Evolutionary conservation across 1,140 invertebrate species (phyloP), one percentile per base, ranked within the genome.

Genomic region (Orussus abietinus): DNA sequence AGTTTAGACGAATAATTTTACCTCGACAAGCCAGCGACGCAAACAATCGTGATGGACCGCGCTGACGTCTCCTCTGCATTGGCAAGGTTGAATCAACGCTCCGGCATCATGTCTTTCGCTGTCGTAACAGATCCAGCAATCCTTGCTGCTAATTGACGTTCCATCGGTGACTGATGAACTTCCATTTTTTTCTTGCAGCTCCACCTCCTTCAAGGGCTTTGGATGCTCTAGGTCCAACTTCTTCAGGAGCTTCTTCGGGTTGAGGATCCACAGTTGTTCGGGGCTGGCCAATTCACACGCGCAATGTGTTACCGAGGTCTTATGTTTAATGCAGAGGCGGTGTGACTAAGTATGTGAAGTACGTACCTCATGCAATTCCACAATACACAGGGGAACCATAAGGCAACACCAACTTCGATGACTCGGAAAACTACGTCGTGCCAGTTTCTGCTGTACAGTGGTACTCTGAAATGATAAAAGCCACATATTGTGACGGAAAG

Each of bases 41-140:
- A 95, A 75, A 73, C 92, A 95, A 59, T 93, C 87, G 61, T 96
- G 91, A 73, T 96, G 92, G 13, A 93, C 91, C 20, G 82, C 84
- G 15, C 86, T 85, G 6, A 94, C 87, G 69, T 95, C 92, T 3
- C 92, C 92, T 40, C 86, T 85, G 69, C 92, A 96, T 31, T 83
- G 79, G 59, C 92, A 96, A 1, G 92, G 92, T 47, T 90, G 83
- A 61, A 96, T 94, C 15, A 95, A 72, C 3, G 87, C 83, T 12
- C 83, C 82, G 38, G 75, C 75, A 64, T 92, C 89, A 3, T 77
- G 75, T 40, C 85, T 79, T 4, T 92, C 82, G 38, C 72, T 77
- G 67, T 96, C 92, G 58, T 94, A 95, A 69, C 91, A 96, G 56
- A 96, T 94, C 89, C 90, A 96, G 71, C 92, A 96, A 59, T 93